Evolutionary conservation across 2,888 invertebrate species (phyloP).

Genomic region (Ellobium chinense): DNA sequence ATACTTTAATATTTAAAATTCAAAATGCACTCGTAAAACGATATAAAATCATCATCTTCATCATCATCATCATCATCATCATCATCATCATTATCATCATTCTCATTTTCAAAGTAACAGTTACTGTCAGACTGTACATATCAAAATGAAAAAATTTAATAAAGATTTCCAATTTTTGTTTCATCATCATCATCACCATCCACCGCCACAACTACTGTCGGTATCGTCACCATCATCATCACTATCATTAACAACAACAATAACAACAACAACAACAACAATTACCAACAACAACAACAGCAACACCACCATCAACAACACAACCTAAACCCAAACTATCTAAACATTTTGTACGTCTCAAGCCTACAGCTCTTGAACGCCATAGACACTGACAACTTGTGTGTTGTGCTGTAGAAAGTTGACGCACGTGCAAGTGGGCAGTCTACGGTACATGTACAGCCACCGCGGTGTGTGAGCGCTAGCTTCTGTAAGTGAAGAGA

Average conservation of each 20-base stretch:
- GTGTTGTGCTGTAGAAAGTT: background rate
- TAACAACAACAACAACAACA: background rate
- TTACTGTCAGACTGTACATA: too few relatives aligned
- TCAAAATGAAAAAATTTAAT: too few relatives aligned
- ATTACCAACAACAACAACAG: background rate
- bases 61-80: too few relatives aligned
- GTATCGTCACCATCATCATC: background rate
- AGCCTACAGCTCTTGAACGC: too few relatives aligned
- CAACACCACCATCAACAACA: background rate
- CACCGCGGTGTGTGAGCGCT: background rate
- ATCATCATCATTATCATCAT: too few relatives aligned
- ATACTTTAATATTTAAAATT: too few relatives aligned
- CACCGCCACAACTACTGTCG: background rate
- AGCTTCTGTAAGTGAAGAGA: background rate
- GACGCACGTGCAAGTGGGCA: too few relatives aligned
- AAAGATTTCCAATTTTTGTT: background rate
- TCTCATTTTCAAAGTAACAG: background rate
- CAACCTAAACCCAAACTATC: too few relatives aligned
- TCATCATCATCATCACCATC: background rate
- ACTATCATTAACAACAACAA: background rate
- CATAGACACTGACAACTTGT: slow-evolving; percentile 6
- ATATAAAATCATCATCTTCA: too few relatives aligned
- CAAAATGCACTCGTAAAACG: too few relatives aligned
- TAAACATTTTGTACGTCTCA: too few relatives aligned
- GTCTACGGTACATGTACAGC: background rate